Conservation (phyloP, 2,797 vertebrate species). For the Sarcoramphus papa region DNA sequence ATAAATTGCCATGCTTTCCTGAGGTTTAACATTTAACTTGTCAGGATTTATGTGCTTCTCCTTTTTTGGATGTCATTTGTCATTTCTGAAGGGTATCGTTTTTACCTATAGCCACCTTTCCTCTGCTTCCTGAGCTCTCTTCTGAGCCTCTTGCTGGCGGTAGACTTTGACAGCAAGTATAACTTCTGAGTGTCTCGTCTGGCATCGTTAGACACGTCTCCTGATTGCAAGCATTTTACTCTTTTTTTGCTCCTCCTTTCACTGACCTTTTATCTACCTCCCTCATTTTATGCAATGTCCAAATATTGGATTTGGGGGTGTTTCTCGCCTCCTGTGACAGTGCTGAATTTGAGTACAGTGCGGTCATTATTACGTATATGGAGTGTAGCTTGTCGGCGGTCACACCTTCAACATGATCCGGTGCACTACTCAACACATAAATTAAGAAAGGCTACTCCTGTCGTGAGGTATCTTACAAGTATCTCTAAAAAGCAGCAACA, state of each 20-base stretch:
- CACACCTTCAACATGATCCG: neutral
- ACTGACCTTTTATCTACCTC: neutral
- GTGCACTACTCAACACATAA: neutral
- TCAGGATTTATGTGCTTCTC: neutral
- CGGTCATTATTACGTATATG: neutral
- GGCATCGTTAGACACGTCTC: neutral
- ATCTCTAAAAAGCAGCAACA: neutral
- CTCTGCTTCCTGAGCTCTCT: neutral
- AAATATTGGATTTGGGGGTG: neutral
- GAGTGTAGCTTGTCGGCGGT: neutral
- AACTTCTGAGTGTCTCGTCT: neutral
- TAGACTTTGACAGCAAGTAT: neutral
- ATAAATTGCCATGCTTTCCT: conserved; percentile 7
- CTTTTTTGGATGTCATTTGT: neutral
- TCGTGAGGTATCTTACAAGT: neutral
- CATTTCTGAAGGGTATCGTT: neutral
- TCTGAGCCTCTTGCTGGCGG: neutral
- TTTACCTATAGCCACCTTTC: neutral
- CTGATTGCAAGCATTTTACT: neutral
- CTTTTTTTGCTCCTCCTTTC: neutral
- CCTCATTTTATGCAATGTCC: neutral
- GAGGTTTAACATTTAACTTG: conserved; percentile 23
- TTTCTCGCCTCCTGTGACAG: neutral
- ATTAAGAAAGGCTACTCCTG: neutral
- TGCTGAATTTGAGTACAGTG: neutral